Evolutionary conservation across 1,140 invertebrate genomes (phyloP), one percentile per base, ranked within the genome.

Genomic region (Ooceraea biroi): DNA sequence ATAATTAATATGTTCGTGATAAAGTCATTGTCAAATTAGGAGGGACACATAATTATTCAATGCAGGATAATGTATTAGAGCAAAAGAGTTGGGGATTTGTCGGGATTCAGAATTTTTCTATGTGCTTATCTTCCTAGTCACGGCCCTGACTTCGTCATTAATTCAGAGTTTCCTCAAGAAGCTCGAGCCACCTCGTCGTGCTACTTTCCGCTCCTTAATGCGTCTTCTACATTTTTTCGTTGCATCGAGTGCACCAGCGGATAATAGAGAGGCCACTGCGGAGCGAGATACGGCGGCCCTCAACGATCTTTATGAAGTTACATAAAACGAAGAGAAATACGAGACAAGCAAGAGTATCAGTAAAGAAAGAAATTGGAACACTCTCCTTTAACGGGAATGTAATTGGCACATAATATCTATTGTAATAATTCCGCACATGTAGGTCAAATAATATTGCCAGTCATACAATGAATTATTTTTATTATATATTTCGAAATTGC

Each of bases 121-220:
- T 27, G 69, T 30, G n/a, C 11, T 69, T 3, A 0, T n/a, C 8
- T 36, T 36, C 5, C 3, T 65, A 44, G 48, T 71, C n/a, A 68
- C 71, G 48, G 30, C 27, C 88, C 87, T 85, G 74, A 60, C 63
- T 85, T 90, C 87, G 90, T 93, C 85, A 91, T 91, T 94, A 93
- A 93, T 93, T 93, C 92, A 93, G 83, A 90, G 77, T 69, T 91
- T 92, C 88, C 77, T 92, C 89, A 90, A 91, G 86, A 89, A 89
- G 85, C 84, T 72, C 76, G 83, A 84, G 30, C 69, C 84, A 84
- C 41, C 85, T 80, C 68, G 41, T 68, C 68, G 71, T 74, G 77
- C 60, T 78, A 78, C 65, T 71, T 80, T 80, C 41, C 74, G 80
- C 77, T 63, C 46, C 63, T 86, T 73, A 68, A 74, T 57, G 50